A percentile compares a stretch with the other conserved stretches of the same genome.
phyloP scores from a whole-genome alignment of 2,888 invertebrate genomes.

The Oligia strigilis region DNA sequence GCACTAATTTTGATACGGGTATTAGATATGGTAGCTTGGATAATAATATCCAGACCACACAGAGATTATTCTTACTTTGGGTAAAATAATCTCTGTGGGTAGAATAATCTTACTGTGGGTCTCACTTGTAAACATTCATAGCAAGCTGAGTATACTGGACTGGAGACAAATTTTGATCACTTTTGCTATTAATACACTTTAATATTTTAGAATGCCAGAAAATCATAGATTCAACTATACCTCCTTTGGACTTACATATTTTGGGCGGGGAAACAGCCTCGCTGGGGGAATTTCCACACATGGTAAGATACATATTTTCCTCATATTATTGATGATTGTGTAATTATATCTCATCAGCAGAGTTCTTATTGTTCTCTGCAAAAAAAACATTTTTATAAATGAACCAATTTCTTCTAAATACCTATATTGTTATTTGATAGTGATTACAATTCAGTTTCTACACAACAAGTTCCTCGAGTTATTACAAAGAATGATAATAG shows the following conservation, averaged over 20 bases:
- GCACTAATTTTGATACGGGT: neutral
- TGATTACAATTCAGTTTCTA: conserved; percentile 22
- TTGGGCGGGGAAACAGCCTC: conserved; percentile 81
- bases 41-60: neutral
- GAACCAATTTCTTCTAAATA: conserved; percentile 16
- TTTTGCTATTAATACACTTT: neutral
- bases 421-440: conserved; percentile 4
- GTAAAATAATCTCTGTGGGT: too few relatives aligned
- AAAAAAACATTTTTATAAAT: conserved; percentile 1
- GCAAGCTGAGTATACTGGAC: neutral
- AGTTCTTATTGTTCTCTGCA: conserved; percentile 19
- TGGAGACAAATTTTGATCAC: neutral
- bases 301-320: conserved; percentile 75
- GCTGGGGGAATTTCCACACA: conserved; percentile 85
- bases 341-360: conserved; percentile 16
- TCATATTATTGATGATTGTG: conserved; percentile 25
- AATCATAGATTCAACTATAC: conserved; percentile 73
- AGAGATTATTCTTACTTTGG: too few relatives aligned
- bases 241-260: conserved; percentile 80
- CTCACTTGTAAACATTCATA: conserved; percentile 4
- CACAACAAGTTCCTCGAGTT: conserved; percentile 6
- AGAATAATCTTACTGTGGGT: neutral
- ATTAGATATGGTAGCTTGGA: conserved; percentile 7
- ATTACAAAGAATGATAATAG: neutral
- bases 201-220: conserved; percentile 83